Percentiles rank a stretch among this genome's conserved stretches.
Conservation (phyloP, 2,113 vertebrate genomes). For the Cyphomyrus plagiostoma region DNA sequence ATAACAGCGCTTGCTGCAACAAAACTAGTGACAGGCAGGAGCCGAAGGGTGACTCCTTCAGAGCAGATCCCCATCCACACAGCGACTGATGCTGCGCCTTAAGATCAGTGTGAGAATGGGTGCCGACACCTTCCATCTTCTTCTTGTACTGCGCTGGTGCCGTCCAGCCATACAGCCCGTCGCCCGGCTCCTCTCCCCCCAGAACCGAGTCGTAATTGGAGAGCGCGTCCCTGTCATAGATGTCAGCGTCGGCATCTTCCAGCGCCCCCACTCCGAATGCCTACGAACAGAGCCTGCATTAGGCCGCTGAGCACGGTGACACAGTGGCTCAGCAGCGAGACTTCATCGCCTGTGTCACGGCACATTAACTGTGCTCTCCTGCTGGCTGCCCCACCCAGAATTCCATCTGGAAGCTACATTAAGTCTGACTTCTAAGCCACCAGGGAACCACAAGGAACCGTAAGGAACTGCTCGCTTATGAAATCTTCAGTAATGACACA, state of each 20-base stretch:
- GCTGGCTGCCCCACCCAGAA: not conserved
- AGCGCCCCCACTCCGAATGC: slow-evolving; percentile 90
- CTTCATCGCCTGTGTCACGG: not conserved
- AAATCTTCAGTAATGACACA: not conserved
- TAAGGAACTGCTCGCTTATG: not conserved
- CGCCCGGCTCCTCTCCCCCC: slow-evolving; percentile 84
- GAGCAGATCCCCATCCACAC: not conserved
- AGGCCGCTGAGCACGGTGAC: not conserved
- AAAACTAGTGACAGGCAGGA: not conserved
- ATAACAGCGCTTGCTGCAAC: not conserved
- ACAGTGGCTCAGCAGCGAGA: not conserved
- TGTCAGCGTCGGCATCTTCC: slow-evolving; percentile 90
- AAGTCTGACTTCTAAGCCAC: not conserved
- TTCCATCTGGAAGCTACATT: not conserved
- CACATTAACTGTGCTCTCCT: not conserved
- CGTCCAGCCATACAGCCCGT: slow-evolving; percentile 91
- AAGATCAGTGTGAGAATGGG: not conserved
- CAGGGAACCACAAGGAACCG: not conserved
- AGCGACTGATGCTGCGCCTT: not conserved
- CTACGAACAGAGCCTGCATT: slow-evolving; percentile 48
- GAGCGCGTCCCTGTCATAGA: slow-evolving; percentile 81
- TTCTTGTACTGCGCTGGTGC: slow-evolving; percentile 75
- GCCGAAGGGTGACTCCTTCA: not conserved
- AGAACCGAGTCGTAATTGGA: slow-evolving; percentile 79
- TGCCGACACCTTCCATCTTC: slow-evolving; percentile 50